A percentile compares a stretch with the other conserved stretches of the same genome.
Conservation (phyloP, 2,888 invertebrate genomes). For the Tipula helvola region DNA sequence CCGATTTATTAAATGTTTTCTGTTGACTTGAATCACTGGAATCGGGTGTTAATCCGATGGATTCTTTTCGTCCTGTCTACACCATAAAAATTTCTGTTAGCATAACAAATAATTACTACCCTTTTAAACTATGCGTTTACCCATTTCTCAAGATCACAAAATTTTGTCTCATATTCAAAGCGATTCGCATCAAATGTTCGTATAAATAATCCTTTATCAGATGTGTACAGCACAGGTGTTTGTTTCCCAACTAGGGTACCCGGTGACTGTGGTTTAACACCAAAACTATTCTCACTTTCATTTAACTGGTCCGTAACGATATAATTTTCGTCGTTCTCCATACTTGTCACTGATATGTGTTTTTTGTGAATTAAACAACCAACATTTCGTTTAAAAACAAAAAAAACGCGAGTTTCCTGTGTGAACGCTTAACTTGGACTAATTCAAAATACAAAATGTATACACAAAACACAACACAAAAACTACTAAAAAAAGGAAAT, state of each 20-base stretch:
- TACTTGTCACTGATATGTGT: neutral
- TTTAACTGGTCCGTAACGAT: neutral
- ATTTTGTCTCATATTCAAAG: neutral
- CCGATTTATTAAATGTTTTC: neutral
- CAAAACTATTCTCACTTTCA: neutral
- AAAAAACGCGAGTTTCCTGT: neutral
- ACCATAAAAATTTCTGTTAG: neutral
- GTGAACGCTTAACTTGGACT: neutral
- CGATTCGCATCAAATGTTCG: neutral
- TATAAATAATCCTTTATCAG: neutral
- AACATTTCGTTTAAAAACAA: neutral
- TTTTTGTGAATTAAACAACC: neutral
- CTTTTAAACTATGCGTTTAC: neutral
- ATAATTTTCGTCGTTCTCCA: neutral
- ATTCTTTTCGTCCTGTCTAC: neutral
- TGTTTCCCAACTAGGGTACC: neutral
- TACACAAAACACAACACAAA: neutral
- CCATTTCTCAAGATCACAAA: constrained; percentile 5
- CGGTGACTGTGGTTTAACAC: neutral
- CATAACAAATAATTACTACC: neutral
- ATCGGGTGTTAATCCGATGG: neutral
- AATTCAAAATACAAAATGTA: neutral
- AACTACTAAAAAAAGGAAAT: neutral
- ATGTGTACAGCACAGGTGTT: neutral
- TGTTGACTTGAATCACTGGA: neutral